Conservation (phyloP, 2,888 invertebrate genomes). For the Poecilobothrus nobilitatus region DNA sequence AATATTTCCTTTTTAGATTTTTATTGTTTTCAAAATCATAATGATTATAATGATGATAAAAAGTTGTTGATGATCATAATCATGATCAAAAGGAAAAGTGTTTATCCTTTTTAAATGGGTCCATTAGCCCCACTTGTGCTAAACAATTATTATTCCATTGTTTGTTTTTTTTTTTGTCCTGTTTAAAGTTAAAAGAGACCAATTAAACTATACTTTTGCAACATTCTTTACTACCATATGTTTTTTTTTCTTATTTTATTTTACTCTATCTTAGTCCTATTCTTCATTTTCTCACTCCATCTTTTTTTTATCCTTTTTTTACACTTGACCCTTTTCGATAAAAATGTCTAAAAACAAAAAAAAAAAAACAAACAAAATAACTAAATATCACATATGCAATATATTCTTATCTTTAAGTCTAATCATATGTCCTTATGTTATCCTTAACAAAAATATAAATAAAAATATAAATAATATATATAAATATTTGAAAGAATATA, state of each 20-base stretch:
- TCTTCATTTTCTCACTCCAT: background rate
- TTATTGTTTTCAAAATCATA: background rate
- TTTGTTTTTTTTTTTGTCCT: no score
- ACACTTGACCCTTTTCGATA: slow-evolving; percentile 4
- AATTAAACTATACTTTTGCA: background rate
- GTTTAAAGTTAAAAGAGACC: background rate
- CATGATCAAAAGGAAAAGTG: background rate
- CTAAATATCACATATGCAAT: background rate
- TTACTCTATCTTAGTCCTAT: background rate
- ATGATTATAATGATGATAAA: no score
- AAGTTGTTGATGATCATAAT: background rate
- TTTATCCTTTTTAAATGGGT: slow-evolving; percentile 2
- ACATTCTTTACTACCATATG: background rate
- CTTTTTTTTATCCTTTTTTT: background rate
- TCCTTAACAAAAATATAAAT: background rate
- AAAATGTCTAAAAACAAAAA: background rate
- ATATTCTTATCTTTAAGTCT: background rate
- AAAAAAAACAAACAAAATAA: background rate
- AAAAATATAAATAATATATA: no score
- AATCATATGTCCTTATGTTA: slow-evolving; percentile 2
- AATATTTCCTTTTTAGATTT: background rate
- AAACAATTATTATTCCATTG: background rate
- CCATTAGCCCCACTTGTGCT: slow-evolving; percentile 4
- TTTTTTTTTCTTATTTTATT: no score
- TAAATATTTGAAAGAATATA: no score